Conservation (phyloP, 2,797 vertebrate species). For the Meda fulgida region DNA sequence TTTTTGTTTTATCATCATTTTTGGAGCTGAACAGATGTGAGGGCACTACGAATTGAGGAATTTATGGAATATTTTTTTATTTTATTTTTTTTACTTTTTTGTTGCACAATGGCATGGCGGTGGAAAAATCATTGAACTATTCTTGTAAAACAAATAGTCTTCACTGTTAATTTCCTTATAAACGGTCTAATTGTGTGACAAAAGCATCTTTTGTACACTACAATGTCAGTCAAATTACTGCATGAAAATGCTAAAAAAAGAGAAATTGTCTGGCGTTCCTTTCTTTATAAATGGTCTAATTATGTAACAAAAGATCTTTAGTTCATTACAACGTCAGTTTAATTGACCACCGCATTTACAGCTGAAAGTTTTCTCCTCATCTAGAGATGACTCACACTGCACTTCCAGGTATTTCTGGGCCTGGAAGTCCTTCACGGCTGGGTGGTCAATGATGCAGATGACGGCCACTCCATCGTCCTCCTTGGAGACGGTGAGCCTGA, state of each 20-base stretch:
- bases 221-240: background rate
- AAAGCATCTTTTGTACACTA: background rate
- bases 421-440: conserved; percentile 93
- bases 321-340: conserved; percentile 5
- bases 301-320: background rate
- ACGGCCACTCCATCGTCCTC: conserved; percentile 94
- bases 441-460: conserved; percentile 96
- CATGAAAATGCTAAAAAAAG: background rate
- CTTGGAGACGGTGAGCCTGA: conserved; percentile 89
- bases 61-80: conserved; percentile 16
- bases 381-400: conserved; percentile 82
- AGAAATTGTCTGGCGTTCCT: background rate
- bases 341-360: background rate
- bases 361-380: conserved; percentile 19
- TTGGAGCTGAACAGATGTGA: background rate
- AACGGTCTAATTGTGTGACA: background rate
- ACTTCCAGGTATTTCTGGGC: conserved; percentile 95
- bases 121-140: background rate
- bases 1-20: background rate
- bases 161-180: background rate
- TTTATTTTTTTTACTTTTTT: no score
- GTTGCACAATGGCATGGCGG: background rate
- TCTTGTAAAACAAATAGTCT: background rate
- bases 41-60: background rate
- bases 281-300: background rate